A percentile compares a stretch with the other conserved stretches of the same genome.
These are phyloP conservation scores for Vireo altiloquus DNA, from an alignment of 2,113 vertebrate genomes.

Conservation along the genomic window DNA sequence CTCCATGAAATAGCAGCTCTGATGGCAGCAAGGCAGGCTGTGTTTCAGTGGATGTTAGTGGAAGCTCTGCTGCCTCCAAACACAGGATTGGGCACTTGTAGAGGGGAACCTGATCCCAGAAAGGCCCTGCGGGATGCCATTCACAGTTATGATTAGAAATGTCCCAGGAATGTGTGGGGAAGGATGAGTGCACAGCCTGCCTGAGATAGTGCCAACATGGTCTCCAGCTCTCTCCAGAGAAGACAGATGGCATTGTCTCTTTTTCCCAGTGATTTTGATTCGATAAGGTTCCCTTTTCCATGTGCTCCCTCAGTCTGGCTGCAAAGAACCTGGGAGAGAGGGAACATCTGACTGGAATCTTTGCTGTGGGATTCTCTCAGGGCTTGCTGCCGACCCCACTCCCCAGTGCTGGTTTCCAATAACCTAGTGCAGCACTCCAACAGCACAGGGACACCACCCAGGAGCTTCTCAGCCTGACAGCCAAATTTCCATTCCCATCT, in stretches of 20 bases:
- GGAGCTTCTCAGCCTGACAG: background rate
- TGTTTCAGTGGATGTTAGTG: fast-evolving
- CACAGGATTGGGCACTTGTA: background rate
- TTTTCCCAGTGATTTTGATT: conserved; percentile 57
- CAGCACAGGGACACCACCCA: background rate
- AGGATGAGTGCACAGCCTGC: background rate
- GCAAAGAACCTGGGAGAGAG: background rate
- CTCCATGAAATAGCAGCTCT: background rate
- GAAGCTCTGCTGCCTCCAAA: background rate
- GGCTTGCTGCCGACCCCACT: background rate
- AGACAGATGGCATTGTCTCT: conserved; percentile 21
- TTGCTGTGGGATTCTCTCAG: background rate
- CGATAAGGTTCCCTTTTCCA: background rate
- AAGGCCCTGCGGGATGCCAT: conserved; percentile 18
- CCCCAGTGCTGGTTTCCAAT: background rate
- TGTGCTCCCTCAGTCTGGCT: background rate
- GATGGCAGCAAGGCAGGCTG: background rate
- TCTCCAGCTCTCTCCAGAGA: background rate
- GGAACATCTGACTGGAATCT: background rate
- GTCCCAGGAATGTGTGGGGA: conserved; percentile 50
- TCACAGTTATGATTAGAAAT: conserved; percentile 67
- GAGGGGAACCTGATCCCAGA: conserved; percentile 38
- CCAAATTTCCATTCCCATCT: background rate
- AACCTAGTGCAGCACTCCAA: background rate
- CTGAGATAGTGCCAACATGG: background rate